Base-by-base conservation (phyloP, 2,888 invertebrate species). In the Ornithoptera alexandrae region DNA sequence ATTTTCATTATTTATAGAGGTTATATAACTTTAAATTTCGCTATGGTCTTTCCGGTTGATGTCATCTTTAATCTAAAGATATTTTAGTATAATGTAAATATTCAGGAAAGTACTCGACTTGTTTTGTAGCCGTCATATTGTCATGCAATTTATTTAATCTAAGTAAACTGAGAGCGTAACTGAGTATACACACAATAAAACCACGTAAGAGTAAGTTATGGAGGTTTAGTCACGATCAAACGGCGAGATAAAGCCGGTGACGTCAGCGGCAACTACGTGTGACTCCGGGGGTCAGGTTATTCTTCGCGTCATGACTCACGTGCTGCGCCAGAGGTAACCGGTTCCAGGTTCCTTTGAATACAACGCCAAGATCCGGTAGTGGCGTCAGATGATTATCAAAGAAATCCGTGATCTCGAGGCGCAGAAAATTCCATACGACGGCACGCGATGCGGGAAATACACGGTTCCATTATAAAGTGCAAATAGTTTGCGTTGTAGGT, bases 351-450 rank as follows among this genome's bases (percentile, higher is more conserved):
- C 65, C 62, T 69, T 62, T 58, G 61, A 69, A 69, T 18, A 58
- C 57, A 18, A 20, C 42, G 58, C 22, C 30, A 50, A 42, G 57
- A 63, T 68, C 58, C 68, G 62, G 68, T 46, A 68, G 67, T 58
- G 30, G 62, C 68, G 68, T 68, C 58, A 68, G 63, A 68, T 68
- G 59, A n/a, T 63, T 68, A 68, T 68, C 68, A 22, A 58, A 46
- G 15, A 56, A 63, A 68, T 68, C 58, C 68, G 62, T 62, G 62
- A 68, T 68, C 60, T 69, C 56, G 39, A 20, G 60, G 18, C 36
- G 30, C 46, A 68, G 50, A 64, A 68, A 60, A 64, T 65, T 69
- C 68, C 68, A 65, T 39, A 60, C 4, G 6, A 67, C 5, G 42
- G 46, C 57, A 53, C 61, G 68, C 39, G 69, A 57, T 46, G 46